These are phyloP conservation scores for Penaeus monodon DNA, from an alignment of 2,888 invertebrate genomes.

Conservation along the genomic window DNA sequence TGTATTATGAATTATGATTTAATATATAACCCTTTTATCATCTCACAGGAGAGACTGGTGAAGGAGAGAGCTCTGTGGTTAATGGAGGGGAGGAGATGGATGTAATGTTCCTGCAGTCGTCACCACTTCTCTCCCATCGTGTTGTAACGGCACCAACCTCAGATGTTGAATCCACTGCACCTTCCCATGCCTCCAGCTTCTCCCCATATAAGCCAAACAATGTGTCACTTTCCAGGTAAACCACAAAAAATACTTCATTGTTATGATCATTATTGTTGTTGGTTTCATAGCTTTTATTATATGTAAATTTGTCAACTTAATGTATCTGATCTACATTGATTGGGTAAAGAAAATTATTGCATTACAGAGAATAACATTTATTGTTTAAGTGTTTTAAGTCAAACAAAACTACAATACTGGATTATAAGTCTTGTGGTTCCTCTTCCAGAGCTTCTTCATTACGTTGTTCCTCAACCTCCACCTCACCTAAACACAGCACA, in stretches of 20 bases:
- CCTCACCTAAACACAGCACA: constrained; percentile 58
- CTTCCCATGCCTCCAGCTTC: constrained; percentile 41
- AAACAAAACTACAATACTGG: background rate
- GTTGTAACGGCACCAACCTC: constrained; percentile 35
- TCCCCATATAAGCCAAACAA: constrained; percentile 50
- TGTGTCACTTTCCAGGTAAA: constrained; percentile 46
- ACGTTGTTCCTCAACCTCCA: constrained; percentile 42
- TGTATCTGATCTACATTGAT: too few relatives aligned
- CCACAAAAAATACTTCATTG: background rate
- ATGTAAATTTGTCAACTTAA: too few relatives aligned
- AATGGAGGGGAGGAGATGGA: constrained; percentile 47
- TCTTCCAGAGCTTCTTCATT: constrained; percentile 51
- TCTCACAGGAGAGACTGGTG: too few relatives aligned
- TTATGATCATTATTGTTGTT: background rate
- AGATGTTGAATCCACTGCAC: constrained; percentile 40
- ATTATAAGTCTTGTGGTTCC: background rate
- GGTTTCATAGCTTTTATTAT: too few relatives aligned
- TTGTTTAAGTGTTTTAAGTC: too few relatives aligned
- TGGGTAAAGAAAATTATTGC: too few relatives aligned
- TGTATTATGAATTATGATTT: too few relatives aligned
- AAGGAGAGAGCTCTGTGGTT: background rate
- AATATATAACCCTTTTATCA: too few relatives aligned
- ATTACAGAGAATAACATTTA: too few relatives aligned
- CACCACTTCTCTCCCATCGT: constrained; percentile 56
- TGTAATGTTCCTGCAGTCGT: constrained; percentile 62